Evolutionary conservation across 2,113 vertebrate genomes (phyloP), one percentile per base, ranked within the genome.

Genomic region (Hiodon tergisus): DNA sequence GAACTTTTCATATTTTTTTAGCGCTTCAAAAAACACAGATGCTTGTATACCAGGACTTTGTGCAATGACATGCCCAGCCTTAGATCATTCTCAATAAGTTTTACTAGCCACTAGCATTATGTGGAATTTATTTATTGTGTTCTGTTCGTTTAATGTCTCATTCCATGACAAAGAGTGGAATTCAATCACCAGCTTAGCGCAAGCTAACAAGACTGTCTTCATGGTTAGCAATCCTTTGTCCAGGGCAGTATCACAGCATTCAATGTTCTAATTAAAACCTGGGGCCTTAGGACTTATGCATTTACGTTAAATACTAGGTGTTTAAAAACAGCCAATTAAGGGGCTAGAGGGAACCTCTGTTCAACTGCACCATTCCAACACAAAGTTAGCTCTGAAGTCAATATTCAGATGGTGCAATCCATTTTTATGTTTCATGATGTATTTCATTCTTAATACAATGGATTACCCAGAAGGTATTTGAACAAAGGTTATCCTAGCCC

Each of bases 1-100:
- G 48, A 4, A 73, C 69, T 67, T 14, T 59, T 72, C 10, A 3
- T 75, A 62, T 67, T 65, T 4, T 57, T 71, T 73, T 51, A 31
- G 31, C 1, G 31, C 31, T 31, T 31, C 31, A 31, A 31, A 31
- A 31, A 31, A 31, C 31, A 31, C 31, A 53, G 67, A 8, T 1
- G 53, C 46, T 68, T 53, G 13, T 16, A 10, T 54, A 69, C 67
- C 16, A 69, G 46, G 6, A 69, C 50, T 69, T 8, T 51, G 3
- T 3, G 6, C 50, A 17, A 8, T 16, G 3, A 63, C 61, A 2
- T 7, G 48, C 10, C 48, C 63, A 66, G 48, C 31, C 31, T 16
- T 6, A 66, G 8, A 11, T 46, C 9, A 66, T 47, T 10, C 63
- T 7, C n/a, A 17, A 31, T 7, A 8, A 46, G 13, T 63, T 63